Evolutionary conservation across 92 coral and sea anemone species (phyloP).

Genomic region (Diadumene lineata): DNA sequence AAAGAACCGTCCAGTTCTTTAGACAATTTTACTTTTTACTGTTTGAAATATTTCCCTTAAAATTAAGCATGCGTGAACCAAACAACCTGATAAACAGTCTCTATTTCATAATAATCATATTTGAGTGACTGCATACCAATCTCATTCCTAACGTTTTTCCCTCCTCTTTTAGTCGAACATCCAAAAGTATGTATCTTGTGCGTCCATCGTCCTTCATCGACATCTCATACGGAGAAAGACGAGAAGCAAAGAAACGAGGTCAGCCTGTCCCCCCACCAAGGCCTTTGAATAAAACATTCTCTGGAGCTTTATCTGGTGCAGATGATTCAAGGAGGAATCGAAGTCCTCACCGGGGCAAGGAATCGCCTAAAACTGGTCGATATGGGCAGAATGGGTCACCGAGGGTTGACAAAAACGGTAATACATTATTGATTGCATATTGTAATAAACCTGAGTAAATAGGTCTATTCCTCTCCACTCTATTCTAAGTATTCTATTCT

Average conservation of each 20-base stretch:
- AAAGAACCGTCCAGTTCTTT: too few species aligned
- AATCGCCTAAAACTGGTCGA: conserved; percentile 15
- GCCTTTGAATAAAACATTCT: conserved; percentile 39
- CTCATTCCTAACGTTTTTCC: too few species aligned
- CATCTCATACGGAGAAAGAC: conserved; percentile 76
- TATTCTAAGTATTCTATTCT: too few species aligned
- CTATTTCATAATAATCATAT: too few species aligned
- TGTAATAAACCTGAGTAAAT: too few species aligned
- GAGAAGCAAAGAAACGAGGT: conserved; percentile 72
- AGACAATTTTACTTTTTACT: too few species aligned
- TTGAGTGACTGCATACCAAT: too few species aligned
- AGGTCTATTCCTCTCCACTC: too few species aligned
- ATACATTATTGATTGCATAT: too few species aligned
- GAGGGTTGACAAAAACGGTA: not conserved
- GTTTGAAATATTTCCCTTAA: too few species aligned
- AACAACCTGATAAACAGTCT: too few species aligned
- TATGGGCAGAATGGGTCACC: not conserved
- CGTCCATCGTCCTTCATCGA: conserved; percentile 72
- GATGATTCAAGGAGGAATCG: conserved; percentile 2
- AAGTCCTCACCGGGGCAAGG: conserved; percentile 12
- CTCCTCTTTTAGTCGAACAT: conserved; percentile 45
- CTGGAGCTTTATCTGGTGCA: conserved; percentile 41
- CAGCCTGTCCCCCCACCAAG: conserved; percentile 46
- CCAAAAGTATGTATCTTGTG: conserved; percentile 73
- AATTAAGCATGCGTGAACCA: too few species aligned